Base-by-base conservation (phyloP, 2,797 vertebrate genomes). In the Hyperoplus immaculatus region DNA sequence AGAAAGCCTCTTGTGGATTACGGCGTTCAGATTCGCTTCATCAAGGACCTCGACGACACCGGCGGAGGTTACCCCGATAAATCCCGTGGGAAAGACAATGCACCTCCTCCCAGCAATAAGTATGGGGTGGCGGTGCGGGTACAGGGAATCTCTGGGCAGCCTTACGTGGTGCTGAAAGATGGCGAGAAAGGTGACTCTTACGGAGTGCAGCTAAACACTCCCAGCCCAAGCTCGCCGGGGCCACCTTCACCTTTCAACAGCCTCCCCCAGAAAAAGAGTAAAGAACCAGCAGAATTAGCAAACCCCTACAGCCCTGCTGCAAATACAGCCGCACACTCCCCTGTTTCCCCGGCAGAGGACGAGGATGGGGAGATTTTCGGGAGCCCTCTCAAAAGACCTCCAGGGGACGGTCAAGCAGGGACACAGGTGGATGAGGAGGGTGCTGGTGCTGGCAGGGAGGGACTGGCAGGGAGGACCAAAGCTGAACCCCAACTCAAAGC, bases 21-120 rank as follows among this genome's bases (percentile, higher is more conserved):
- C 1, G 98, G 98, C 0, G 97, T 99, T 62, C 98, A 99, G 93
- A 99, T 99, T 84, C 96, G 98, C 82, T 99, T 99, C 93, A 99
- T 99, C 86, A 96, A 96, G 11, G 95, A 97, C 78, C 83, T 97
- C 47, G 94, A 96, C 13, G 96, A 95, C 77, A 92, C 91, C 0
- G 95, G 94, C 49, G 95, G 89, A 72, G 91, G 88, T 5, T 91
- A 89, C 12, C 41, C 85, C 0, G 94, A 95, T 15, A 95, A 87
- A 65, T 85, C 96, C 95, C 38, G 91, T 92, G 8, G 0, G 11
- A 82, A 29, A 65, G 80, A 39, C 63, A 50, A 53, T 1, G 64
- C 87, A 0, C 53, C 85, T 4, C 72, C 93, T 18, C 69, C 92
- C 1, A 80, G 94, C 10, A 95, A 76, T 60, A 95, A 94, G 79